A percentile compares a stretch with the other conserved stretches of the same genome.
Evolutionary conservation across 2,888 invertebrate genomes (phyloP).

Genomic region (Catocala nupta): DNA sequence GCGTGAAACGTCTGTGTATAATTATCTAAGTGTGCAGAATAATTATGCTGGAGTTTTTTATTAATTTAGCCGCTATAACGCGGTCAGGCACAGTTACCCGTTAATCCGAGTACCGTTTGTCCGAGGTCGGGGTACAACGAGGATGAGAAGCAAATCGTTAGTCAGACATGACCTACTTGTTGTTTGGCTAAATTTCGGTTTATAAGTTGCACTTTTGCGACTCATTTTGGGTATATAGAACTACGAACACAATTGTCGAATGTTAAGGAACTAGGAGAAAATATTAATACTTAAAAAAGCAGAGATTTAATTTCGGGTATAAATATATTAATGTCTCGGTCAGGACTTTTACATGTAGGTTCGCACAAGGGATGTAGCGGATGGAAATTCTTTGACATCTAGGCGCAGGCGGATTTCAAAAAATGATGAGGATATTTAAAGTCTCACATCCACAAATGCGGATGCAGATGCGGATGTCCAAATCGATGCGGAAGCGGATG

Average conservation of each 20-base stretch:
- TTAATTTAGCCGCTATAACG: slow-evolving; percentile 33
- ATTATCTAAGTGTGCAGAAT: slow-evolving; percentile 25
- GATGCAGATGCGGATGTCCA: no score
- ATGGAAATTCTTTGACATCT: no score
- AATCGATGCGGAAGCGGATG: no score
- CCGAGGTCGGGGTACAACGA: slow-evolving; percentile 37
- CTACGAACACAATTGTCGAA: neutral
- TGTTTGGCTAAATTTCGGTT: slow-evolving; percentile 14
- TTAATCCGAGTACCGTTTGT: slow-evolving; percentile 32
- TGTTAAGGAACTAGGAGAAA: no score
- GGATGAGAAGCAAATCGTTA: slow-evolving; percentile 22
- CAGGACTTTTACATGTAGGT: no score
- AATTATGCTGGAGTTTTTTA: slow-evolving; percentile 32
- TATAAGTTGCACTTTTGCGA: neutral
- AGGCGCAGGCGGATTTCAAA: no score
- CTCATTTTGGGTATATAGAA: neutral
- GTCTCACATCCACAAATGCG: no score
- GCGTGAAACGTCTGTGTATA: slow-evolving; percentile 25
- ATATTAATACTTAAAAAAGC: no score
- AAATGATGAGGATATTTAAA: no score
- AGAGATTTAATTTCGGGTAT: no score
- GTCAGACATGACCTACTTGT: slow-evolving; percentile 17
- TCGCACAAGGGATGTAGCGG: no score
- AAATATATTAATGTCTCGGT: no score
- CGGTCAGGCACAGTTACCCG: slow-evolving; percentile 34